Base-by-base conservation (phyloP, 2,113 vertebrate genomes). In the Melanotaenia duboulayi region DNA sequence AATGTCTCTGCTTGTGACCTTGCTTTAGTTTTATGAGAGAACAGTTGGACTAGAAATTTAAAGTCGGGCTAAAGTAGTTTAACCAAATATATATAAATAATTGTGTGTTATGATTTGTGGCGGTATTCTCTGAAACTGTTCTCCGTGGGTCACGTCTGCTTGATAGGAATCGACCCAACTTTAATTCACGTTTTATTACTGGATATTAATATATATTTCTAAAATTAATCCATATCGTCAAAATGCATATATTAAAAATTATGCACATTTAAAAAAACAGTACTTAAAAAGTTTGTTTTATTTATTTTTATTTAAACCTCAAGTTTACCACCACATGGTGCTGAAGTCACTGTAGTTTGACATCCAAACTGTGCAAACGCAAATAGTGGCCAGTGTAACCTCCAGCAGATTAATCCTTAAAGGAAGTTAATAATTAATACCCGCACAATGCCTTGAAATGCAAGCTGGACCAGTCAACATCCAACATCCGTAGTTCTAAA, bases 21-120 rank as follows among this genome's bases (percentile, higher is more conserved):
- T 71, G 76, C 55, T 11, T 55, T 10, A 51, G n/a, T 44, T 76
- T 64, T 32, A 17, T 61, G 13, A 8, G 51, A 49, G 17, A 19
- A 71, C 48, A 75, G 44, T 74, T 70, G 1, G 16, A 12, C 7
- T n/a, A 9, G 0, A 14, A 8, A 4, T 0, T 20, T 24, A 7
- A 37, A 1, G 7, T 35, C 5, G 5, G 8, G 4, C 32, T 9
- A 65, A n/a, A 17, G 13, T n/a, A 9, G 17, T 1, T 17, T 19
- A 48, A n/a, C 44, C 1, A 8, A 6, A 10, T 48, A 48, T n/a
- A 19, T 4, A n/a, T 7, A 48, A n/a, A n/a, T 7, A 48, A n/a
- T 2, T n/a, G 7, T 48, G 17, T 48, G 17, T 48, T 42, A 16
- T 13, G 2, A 42, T 42, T 42, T 48, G 17, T 48, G 17, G 13